phyloP scores from a whole-genome alignment of 2,888 invertebrate species.

The Limenitis camilla region DNA sequence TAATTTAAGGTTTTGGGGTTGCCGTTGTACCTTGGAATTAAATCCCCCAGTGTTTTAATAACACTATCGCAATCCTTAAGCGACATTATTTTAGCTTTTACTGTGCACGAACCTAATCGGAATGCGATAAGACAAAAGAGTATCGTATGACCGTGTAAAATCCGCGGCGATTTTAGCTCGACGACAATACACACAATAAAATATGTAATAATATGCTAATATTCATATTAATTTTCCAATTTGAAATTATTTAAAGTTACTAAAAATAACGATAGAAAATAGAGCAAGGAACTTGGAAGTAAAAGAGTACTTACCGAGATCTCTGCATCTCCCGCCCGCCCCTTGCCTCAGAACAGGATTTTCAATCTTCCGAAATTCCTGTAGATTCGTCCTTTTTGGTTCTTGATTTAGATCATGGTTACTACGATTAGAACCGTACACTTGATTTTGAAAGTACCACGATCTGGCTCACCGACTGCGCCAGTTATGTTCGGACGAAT shows the following conservation, averaged over 20 bases:
- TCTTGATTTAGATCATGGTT: constrained; percentile 4
- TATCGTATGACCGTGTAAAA: too few relatives aligned
- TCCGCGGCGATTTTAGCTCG: too few relatives aligned
- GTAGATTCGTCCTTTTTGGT: constrained; percentile 10
- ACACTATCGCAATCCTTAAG: neutral
- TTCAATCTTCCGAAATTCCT: constrained; percentile 8
- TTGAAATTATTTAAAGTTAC: neutral
- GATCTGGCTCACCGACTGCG: neutral
- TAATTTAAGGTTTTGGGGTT: neutral
- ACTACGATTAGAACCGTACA: constrained; percentile 3
- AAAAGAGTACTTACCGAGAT: neutral
- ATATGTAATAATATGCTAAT: too few relatives aligned
- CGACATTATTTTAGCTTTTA: neutral
- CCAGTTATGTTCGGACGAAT: too few relatives aligned
- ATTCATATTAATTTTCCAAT: too few relatives aligned
- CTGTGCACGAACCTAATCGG: too few relatives aligned
- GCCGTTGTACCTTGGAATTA: neutral
- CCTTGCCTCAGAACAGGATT: constrained; percentile 7
- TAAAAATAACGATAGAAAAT: neutral
- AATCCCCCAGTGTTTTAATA: neutral
- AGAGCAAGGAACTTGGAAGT: neutral
- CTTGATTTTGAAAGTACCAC: neutral
- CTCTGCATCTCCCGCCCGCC: too few relatives aligned
- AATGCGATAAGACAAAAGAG: too few relatives aligned
- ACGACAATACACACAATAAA: too few relatives aligned